Evolutionary conservation across 1,140 invertebrate species (phyloP).

Genomic region (Eurytemora carolleeae): DNA sequence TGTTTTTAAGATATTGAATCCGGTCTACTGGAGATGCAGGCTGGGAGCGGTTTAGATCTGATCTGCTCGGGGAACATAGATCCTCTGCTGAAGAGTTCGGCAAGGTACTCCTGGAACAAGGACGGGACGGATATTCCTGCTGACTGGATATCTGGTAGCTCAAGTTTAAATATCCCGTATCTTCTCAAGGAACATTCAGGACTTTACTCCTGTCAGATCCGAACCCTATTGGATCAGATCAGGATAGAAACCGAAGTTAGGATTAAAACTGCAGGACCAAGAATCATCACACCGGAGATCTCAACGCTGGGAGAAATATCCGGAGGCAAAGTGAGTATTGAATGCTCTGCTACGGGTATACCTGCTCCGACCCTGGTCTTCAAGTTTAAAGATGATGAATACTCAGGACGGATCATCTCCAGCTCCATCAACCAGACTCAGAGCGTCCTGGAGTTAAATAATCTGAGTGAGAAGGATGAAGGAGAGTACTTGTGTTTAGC

Average conservation of each 20-base stretch:
- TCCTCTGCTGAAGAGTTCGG: not conserved
- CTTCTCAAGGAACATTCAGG: not conserved
- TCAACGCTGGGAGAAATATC: not conserved
- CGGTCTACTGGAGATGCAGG: not conserved
- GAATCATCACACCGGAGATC: not conserved
- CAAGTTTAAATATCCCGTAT: not conserved
- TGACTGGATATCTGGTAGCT: no score
- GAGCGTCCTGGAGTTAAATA: not conserved
- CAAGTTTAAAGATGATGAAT: not conserved
- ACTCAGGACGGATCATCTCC: not conserved
- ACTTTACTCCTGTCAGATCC: not conserved
- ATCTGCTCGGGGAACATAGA: not conserved
- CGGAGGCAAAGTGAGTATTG: not conserved
- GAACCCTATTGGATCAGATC: not conserved
- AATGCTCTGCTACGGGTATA: not conserved
- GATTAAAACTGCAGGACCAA: not conserved
- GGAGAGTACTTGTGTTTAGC: conserved; percentile 8
- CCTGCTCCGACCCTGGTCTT: not conserved
- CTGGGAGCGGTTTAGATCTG: not conserved
- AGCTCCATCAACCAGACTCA: not conserved
- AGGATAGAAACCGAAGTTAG: not conserved
- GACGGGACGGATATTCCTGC: not conserved
- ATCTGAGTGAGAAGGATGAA: not conserved
- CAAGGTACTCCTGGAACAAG: not conserved
- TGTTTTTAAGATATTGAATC: not conserved